Conservation (phyloP, 2,888 invertebrate genomes). For the Xestia xanthographa region DNA sequence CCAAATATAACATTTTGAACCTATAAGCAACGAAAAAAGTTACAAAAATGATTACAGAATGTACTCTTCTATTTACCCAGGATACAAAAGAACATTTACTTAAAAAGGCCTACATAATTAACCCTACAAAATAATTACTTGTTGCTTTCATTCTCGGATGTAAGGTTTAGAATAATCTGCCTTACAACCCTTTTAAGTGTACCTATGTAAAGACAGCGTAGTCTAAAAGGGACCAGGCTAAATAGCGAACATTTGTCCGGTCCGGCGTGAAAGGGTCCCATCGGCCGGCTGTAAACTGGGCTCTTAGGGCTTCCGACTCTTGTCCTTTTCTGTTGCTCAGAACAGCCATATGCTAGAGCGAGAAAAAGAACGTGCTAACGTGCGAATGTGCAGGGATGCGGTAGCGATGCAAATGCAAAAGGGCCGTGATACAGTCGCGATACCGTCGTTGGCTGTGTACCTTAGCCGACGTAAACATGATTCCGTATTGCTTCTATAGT, state of each 20-base stretch:
- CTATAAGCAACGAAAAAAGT: not conserved
- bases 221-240: constrained; percentile 70
- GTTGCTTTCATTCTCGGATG: constrained; percentile 26
- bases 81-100: constrained; percentile 12
- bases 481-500: not conserved
- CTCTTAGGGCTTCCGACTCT: not conserved
- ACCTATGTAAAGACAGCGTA: constrained; percentile 66
- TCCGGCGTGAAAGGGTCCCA: constrained; percentile 68
- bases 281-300: constrained; percentile 65
- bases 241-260: constrained; percentile 74
- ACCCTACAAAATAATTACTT: constrained; percentile 15
- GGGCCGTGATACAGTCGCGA: not conserved
- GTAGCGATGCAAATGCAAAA: not conserved
- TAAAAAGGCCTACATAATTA: constrained; percentile 11
- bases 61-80: not conserved
- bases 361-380: no score
- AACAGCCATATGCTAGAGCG: no score
- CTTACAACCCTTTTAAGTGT: constrained; percentile 63
- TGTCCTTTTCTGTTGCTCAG: not conserved
- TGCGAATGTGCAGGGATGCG: not conserved
- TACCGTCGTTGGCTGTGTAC: not conserved
- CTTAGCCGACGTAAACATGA: not conserved
- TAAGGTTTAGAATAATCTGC: constrained; percentile 38
- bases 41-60: not conserved
- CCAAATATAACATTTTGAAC: not conserved